A percentile compares a stretch with the other conserved stretches of the same genome.
phyloP scores from a whole-genome alignment of 2,888 invertebrate species.

The Oxytorus armatus region DNA sequence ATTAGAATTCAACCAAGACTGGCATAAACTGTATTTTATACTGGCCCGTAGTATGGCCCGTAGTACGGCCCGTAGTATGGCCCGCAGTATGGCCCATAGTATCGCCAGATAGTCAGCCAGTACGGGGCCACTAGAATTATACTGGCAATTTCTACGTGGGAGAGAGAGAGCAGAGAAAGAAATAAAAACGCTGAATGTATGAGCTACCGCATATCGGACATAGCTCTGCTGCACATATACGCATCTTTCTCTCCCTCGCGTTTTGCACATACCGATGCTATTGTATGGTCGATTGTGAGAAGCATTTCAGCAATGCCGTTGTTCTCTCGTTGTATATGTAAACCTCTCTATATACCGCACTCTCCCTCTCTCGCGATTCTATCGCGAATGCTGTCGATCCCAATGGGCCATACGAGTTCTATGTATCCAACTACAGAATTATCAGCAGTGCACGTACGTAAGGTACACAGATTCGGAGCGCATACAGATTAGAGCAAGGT shows the following conservation, averaged over 20 bases:
- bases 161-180: constrained; percentile 2
- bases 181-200: constrained; percentile 17
- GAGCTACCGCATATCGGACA: constrained; percentile 9
- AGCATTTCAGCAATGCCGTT: constrained; percentile 57
- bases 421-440: constrained; percentile 33
- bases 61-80: no score
- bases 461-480: constrained; percentile 21
- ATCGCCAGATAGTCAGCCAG: no score
- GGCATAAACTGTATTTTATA: no score
- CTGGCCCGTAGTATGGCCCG: no score
- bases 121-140: no score
- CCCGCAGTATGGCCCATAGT: no score
- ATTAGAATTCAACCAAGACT: no score
- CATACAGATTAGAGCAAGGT: no score
- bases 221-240: constrained; percentile 11
- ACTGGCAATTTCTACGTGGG: no score
- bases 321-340: constrained; percentile 34
- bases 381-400: constrained; percentile 10
- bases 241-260: constrained; percentile 26
- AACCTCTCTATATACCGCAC: constrained; percentile 31
- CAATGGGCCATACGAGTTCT: constrained; percentile 20
- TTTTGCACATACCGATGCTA: constrained; percentile 18
- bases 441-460: constrained; percentile 10
- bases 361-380: constrained; percentile 6
- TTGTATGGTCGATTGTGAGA: constrained; percentile 52